A percentile compares a stretch with the other conserved stretches of the same genome.
phyloP scores from a whole-genome alignment of 2,113 vertebrate genomes.

The Cynocephalus volans region DNA sequence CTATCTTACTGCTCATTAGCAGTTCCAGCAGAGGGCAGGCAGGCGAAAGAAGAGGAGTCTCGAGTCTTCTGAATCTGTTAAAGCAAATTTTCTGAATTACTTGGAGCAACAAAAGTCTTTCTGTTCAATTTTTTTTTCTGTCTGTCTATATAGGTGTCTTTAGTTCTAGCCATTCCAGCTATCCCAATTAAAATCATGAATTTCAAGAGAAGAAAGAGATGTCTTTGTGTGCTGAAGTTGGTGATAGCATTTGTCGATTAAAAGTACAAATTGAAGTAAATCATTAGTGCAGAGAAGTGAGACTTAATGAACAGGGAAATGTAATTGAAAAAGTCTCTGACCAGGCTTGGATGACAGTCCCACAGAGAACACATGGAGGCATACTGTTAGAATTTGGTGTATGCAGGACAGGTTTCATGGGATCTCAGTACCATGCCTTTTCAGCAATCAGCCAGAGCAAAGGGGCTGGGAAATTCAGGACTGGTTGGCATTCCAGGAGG shows the following conservation, averaged over 20 bases:
- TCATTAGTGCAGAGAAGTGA: not conserved
- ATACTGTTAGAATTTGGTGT: not conserved
- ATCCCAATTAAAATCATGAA: not conserved
- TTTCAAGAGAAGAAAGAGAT: constrained; percentile 10
- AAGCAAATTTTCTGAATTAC: constrained; percentile 52
- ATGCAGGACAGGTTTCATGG: not conserved
- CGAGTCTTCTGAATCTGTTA: not conserved
- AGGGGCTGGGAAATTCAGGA: not conserved
- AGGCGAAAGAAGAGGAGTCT: constrained; percentile 65
- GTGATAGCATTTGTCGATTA: not conserved
- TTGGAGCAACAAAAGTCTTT: constrained; percentile 14
- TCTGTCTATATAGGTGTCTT: not conserved
- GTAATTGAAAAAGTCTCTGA: not conserved
- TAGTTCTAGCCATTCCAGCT: not conserved
- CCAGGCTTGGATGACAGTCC: not conserved
- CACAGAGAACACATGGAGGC: not conserved
- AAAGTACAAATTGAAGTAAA: not conserved
- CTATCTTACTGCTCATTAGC: constrained; percentile 1
- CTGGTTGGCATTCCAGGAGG: constrained; percentile 54
- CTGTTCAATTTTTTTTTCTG: not conserved
- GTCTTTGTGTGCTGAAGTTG: not conserved
- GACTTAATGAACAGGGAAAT: not conserved
- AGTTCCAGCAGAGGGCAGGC: constrained; percentile 85
- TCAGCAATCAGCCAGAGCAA: not conserved
- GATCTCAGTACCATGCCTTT: not conserved